phyloP scores from a whole-genome alignment of 2,797 vertebrate genomes.

The Argyrosomus regius region DNA sequence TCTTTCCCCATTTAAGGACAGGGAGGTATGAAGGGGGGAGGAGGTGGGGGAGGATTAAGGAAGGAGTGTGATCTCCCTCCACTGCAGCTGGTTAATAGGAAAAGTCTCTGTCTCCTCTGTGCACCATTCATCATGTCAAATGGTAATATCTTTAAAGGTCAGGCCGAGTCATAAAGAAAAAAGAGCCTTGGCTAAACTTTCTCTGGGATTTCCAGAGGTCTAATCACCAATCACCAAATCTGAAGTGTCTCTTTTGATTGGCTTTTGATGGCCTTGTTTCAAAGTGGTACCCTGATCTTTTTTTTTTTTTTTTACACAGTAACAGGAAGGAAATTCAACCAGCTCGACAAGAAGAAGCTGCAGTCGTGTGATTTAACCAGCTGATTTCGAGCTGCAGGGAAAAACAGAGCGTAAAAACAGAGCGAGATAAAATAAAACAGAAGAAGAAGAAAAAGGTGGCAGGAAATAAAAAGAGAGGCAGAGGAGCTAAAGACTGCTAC shows the following conservation, averaged over 20 bases:
- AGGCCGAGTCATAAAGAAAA: conserved; percentile 81
- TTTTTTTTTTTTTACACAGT: conserved; percentile 18
- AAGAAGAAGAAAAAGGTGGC: conserved; percentile 57
- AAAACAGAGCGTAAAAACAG: conserved; percentile 30
- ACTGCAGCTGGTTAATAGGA: conserved; percentile 75
- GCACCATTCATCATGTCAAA: conserved; percentile 82
- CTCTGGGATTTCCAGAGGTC: conserved; percentile 74
- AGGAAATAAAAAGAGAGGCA: conserved; percentile 70
- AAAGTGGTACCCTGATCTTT: conserved; percentile 41
- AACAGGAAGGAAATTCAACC: conserved; percentile 33
- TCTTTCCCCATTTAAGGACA: conserved; percentile 44
- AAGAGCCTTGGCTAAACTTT: conserved; percentile 82
- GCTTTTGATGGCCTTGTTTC: conserved; percentile 77
- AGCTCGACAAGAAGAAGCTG: conserved; percentile 12
- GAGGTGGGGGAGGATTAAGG: conserved; percentile 12
- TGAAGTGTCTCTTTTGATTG: conserved; percentile 81
- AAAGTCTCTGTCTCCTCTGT: conserved; percentile 74
- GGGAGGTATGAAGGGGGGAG: neutral
- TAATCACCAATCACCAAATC: conserved; percentile 82
- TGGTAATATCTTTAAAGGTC: conserved; percentile 85
- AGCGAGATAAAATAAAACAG: conserved; percentile 54
- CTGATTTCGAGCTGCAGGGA: conserved; percentile 47
- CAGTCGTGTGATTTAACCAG: conserved; percentile 60
- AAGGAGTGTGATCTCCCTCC: conserved; percentile 58
- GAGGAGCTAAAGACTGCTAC: conserved; percentile 78